Conservation (phyloP, 2,888 invertebrate species). For the Ophonus ardosiacus region DNA sequence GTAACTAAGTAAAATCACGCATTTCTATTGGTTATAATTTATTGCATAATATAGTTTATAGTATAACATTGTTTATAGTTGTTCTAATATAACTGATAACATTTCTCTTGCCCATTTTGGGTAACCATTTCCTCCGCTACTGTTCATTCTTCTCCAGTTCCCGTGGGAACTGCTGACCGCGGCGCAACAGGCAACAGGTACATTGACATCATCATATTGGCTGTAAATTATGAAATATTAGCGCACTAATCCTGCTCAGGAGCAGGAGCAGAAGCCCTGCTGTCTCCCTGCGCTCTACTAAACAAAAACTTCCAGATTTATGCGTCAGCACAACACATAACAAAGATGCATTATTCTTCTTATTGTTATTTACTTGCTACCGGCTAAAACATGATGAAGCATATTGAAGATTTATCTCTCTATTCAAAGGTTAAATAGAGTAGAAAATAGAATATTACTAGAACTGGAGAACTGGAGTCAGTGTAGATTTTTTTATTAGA, state of each 20-base stretch:
- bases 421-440: not conserved
- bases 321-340: slow-evolving; percentile 21
- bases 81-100: no score
- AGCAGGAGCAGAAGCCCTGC: not conserved
- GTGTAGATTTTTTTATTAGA: not conserved
- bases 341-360: slow-evolving; percentile 33
- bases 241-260: slow-evolving; percentile 23
- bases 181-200: slow-evolving; percentile 9
- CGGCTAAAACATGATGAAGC: slow-evolving; percentile 6
- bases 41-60: no score
- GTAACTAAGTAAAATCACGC: no score
- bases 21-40: no score
- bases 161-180: slow-evolving; percentile 27
- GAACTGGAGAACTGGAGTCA: not conserved
- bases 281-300: not conserved
- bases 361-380: slow-evolving; percentile 27
- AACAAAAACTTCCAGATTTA: slow-evolving; percentile 30
- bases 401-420: slow-evolving; percentile 8
- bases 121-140: not conserved
- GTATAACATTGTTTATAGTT: no score
- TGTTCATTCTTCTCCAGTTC: not conserved
- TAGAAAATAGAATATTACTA: not conserved
- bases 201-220: slow-evolving; percentile 57
- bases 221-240: slow-evolving; percentile 57
- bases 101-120: not conserved